Conservation (phyloP, 1,140 invertebrate genomes). For the Aphelinus certus region DNA sequence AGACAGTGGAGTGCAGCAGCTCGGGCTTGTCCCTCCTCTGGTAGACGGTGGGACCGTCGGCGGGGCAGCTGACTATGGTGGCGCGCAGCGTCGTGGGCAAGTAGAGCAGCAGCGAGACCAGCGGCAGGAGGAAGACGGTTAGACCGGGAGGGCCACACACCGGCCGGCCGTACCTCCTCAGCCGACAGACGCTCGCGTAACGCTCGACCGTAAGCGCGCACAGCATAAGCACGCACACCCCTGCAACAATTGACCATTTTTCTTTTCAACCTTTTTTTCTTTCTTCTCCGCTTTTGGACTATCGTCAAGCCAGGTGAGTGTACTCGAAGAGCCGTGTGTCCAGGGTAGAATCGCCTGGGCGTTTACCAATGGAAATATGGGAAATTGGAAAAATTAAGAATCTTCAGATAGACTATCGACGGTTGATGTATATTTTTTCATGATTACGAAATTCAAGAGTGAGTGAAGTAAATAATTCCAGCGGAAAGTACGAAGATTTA, state of each 20-base stretch:
- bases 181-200: conserved; percentile 84
- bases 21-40: conserved; percentile 41
- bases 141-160: conserved; percentile 69
- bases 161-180: conserved; percentile 71
- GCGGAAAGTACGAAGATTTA: too few relatives aligned
- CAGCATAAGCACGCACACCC: conserved; percentile 81
- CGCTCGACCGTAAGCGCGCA: conserved; percentile 81
- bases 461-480: too few relatives aligned
- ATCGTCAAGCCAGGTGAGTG: too few relatives aligned
- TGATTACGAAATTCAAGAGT: too few relatives aligned
- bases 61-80: conserved; percentile 69
- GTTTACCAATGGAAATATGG: too few relatives aligned
- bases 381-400: too few relatives aligned
- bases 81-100: conserved; percentile 73
- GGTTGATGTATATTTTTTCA: too few relatives aligned
- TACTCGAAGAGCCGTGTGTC: too few relatives aligned
- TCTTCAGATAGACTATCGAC: too few relatives aligned
- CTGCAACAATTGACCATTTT: conserved; percentile 53
- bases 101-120: conserved; percentile 73
- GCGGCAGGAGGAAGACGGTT: conserved; percentile 71
- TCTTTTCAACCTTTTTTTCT: too few relatives aligned
- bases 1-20: conserved; percentile 60
- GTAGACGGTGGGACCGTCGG: conserved; percentile 54
- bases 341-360: too few relatives aligned
- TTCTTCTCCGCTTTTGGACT: too few relatives aligned